Base-by-base conservation (phyloP, 2,797 vertebrate species). In the Gymnoscopelus braueri region DNA sequence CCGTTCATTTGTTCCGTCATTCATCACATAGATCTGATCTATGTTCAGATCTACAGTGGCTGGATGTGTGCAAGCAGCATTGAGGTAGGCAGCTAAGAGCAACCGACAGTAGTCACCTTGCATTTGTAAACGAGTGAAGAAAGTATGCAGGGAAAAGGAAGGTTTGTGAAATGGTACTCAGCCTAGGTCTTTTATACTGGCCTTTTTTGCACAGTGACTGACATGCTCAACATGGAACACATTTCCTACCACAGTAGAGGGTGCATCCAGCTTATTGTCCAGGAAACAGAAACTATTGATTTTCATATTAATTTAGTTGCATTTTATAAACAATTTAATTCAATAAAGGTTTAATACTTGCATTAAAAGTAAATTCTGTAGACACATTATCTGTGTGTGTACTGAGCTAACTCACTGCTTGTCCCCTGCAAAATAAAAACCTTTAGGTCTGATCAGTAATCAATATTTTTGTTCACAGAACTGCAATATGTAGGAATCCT, bases 201-300 rank as follows among this genome's bases (percentile, higher is more conserved):
- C 53, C 49, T 58, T 50, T 12, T 64, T 67, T 68, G 65, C 69
- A 49, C 29, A 15, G 53, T 32, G 56, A 72, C 56, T 67, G 61
- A 60, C 68, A 68, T 74, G 0, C 79, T 79, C 82, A 85, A 84
- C 63, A 77, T 4, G 72, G 74, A 67, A 78, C 67, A 57, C 65
- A 67, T 65, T 82, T 59, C 48, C 39, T 39, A 60, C 5, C 44
- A 65, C 74, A 63, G 67, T 57, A 71, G 67, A 71, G 61, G 64
- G 79, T 3, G 60, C 62, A 26, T 26, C 4, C 48, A 50, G 62
- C 69, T 63, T 59, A 68, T 52, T 26, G 53, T 67, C 49, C 65
- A 62, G 67, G 35, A 68, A 9, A 29, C 26, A 29, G 19, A 19
- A 29, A 29, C 26, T 29, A 59, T 64, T 58, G 59, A 74, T 68